These are phyloP conservation scores for Silurus glanis DNA, from an alignment of 2,113 vertebrate species.

Conservation along the genomic window DNA sequence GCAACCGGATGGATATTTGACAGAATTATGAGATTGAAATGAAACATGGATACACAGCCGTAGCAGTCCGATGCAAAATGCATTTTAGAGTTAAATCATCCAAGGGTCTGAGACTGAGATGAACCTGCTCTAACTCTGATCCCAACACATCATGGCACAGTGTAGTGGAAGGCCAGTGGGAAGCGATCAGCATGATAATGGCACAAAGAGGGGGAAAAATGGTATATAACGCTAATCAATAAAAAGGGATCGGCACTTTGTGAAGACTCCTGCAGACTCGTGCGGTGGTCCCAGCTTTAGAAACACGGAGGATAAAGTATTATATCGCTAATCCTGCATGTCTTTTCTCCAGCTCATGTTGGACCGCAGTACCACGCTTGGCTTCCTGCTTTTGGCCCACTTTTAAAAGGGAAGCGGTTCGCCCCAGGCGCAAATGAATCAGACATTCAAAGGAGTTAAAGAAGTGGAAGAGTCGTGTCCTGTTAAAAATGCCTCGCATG, in stretches of 20 bases:
- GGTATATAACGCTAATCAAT: constrained; percentile 49
- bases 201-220: constrained; percentile 35
- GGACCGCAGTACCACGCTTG: constrained; percentile 28
- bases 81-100: background rate
- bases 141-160: constrained; percentile 17
- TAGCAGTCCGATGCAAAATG: background rate
- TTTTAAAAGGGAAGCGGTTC: constrained; percentile 40
- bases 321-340: constrained; percentile 42
- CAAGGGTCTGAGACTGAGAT: background rate
- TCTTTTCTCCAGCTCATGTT: constrained; percentile 43
- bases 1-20: background rate
- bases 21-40: background rate
- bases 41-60: background rate
- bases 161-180: background rate
- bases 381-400: constrained; percentile 48
- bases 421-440: constrained; percentile 47
- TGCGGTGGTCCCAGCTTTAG: constrained; percentile 24
- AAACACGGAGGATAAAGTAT: constrained; percentile 38
- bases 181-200: constrained; percentile 41
- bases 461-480: constrained; percentile 36
- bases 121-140: background rate
- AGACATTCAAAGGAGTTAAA: constrained; percentile 39
- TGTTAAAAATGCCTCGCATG: constrained; percentile 28
- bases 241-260: constrained; percentile 50
- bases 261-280: constrained; percentile 44